Evolutionary conservation across 2,888 invertebrate species (phyloP).

Genomic region (Xestia ashworthii): DNA sequence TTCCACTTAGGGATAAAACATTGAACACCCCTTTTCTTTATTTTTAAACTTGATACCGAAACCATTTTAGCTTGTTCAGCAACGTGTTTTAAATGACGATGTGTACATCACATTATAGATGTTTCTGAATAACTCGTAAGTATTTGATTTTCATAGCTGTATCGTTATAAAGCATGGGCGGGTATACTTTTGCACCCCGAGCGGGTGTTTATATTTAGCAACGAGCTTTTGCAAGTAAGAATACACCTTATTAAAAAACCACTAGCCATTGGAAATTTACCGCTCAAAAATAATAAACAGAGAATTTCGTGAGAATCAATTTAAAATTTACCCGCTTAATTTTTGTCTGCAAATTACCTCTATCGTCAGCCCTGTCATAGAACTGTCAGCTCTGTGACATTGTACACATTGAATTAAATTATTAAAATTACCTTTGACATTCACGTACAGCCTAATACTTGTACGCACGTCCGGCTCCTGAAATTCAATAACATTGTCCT

Average conservation of each 20-base stretch:
- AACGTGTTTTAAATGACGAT: neutral
- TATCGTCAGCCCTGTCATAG: neutral
- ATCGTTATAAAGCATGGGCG: neutral
- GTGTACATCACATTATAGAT: neutral
- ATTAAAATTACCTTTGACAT: conserved; percentile 2
- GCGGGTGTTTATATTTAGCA: too few species aligned
- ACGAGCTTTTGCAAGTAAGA: too few species aligned
- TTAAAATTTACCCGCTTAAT: neutral
- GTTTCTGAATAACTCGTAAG: neutral
- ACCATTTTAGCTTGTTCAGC: neutral
- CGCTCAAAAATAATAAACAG: neutral
- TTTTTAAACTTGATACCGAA: neutral
- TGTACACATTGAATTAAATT: neutral
- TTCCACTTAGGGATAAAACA: neutral
- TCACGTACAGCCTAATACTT: neutral
- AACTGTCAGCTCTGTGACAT: neutral
- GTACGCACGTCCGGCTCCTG: neutral
- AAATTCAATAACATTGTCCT: conserved; percentile 38
- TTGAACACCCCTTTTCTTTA: neutral
- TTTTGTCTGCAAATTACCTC: neutral
- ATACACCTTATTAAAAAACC: neutral
- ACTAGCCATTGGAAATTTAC: too few species aligned
- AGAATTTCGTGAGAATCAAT: neutral
- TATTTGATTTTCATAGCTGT: neutral
- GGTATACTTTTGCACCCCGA: too few species aligned